Evolutionary conservation across 1,140 invertebrate species (phyloP).

Genomic region (Mercenaria mercenaria): DNA sequence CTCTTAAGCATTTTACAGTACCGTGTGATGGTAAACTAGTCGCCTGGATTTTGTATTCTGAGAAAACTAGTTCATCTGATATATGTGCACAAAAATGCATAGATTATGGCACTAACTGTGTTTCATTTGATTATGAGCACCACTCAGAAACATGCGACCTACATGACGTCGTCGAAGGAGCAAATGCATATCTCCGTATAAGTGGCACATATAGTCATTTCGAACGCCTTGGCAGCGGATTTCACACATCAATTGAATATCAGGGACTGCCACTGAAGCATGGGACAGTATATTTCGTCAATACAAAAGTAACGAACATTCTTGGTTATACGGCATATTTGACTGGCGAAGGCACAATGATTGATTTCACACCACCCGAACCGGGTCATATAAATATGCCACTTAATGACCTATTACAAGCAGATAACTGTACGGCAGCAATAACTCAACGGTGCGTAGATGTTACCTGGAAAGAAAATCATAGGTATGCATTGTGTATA

Average conservation of each 20-base stretch:
- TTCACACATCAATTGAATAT: slow-evolving; percentile 31
- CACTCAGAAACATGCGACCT: slow-evolving; percentile 56
- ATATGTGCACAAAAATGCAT: slow-evolving; percentile 29
- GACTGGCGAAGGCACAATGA: slow-evolving; percentile 28
- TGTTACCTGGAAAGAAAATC: slow-evolving; percentile 40
- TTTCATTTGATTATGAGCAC: slow-evolving; percentile 53
- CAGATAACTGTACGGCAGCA: slow-evolving; percentile 36
- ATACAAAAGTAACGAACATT: slow-evolving; percentile 1
- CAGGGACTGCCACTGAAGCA: slow-evolving; percentile 3
- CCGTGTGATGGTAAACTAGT: slow-evolving; percentile 44
- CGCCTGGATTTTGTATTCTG: background rate
- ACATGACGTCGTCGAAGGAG: slow-evolving; percentile 32
- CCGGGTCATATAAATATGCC: slow-evolving; percentile 25
- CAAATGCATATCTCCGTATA: slow-evolving; percentile 26
- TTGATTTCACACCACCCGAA: slow-evolving; percentile 51
- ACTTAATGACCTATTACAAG: background rate
- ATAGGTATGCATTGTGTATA: too few species aligned
- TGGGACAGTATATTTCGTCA: slow-evolving; percentile 34
- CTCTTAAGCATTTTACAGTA: slow-evolving; percentile 19
- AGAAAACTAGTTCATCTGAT: background rate
- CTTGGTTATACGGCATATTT: slow-evolving; percentile 7
- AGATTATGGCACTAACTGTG: slow-evolving; percentile 33
- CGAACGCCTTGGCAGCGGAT: slow-evolving; percentile 40
- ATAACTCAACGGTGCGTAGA: slow-evolving; percentile 36
- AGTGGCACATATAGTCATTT: slow-evolving; percentile 49